Base-by-base conservation (phyloP, 2,113 vertebrate species). In the Muntiacus reevesi region DNA sequence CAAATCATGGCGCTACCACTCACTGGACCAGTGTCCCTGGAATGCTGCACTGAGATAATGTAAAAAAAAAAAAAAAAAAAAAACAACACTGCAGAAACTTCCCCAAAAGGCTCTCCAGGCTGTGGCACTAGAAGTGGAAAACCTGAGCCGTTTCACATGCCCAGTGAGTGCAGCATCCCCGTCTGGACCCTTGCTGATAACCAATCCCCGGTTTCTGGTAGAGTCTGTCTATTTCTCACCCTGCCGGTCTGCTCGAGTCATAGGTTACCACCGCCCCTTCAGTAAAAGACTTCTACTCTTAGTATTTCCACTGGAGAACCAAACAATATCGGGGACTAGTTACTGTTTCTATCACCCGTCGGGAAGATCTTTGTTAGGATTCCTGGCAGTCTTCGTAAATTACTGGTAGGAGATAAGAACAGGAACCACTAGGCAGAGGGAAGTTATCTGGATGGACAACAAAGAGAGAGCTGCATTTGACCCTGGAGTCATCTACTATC, bases 371-470 rank as follows among this genome's bases (percentile, higher is more conserved):
- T 4, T 62, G 62, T 43, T 62, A 45, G 43, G 57, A 89, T 89
- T 96, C 89, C 93, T 74, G 85, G 82, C 40, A 30, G 60, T 55
- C 91, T 82, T 89, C 21, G 27, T 67, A 60, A 55, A 85, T 13
- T 50, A 76, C 25, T 43, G 62, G 79, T 82, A 62, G 15, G 40
- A 86, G 57, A 47, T 33, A 90, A 90, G 27, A 92, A 89, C 25
- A 16, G n/a, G 79, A 82, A 88, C 36, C 54, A n/a, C 0, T 27
- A 87, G 57, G n/a, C 62, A 83, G 30, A 74, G 21, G 28, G 43
- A 54, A 76, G 3, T 40, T 40, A 52, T 57, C 21, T 81, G 81
- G 62, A 52, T 62, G 16, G 8, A 52, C 15, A 54, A 59, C 21
- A 55, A 33, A 87, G 9, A 54, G 14, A 54, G 36, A 52, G 59